Conservation (phyloP, 2,888 invertebrate species). For the Barypeithes pellucidus region DNA sequence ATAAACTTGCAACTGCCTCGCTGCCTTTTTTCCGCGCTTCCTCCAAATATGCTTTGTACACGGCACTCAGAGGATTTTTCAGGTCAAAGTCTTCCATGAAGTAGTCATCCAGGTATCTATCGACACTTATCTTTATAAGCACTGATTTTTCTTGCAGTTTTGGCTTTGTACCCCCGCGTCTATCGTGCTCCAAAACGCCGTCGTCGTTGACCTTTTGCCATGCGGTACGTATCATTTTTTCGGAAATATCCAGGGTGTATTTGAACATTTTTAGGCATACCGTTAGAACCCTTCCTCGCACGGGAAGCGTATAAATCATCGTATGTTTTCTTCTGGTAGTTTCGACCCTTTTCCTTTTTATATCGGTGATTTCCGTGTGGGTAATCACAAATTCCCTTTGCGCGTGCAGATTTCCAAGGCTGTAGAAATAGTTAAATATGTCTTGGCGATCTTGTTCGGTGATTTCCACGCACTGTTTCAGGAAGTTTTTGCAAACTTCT, state of each 20-base stretch:
- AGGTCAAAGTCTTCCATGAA: not conserved
- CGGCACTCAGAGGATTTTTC: not conserved
- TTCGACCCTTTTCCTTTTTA: slow-evolving; percentile 1
- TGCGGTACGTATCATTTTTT: slow-evolving; percentile 6
- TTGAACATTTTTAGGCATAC: slow-evolving; percentile 12
- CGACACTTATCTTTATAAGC: not conserved
- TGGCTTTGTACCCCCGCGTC: not conserved
- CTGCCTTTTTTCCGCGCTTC: not conserved
- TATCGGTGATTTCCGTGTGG: slow-evolving; percentile 1
- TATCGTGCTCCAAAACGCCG: not conserved
- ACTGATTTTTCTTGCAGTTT: not conserved
- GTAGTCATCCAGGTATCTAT: not conserved
- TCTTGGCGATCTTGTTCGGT: not conserved
- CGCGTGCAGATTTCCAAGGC: not conserved
- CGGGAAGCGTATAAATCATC: not conserved
- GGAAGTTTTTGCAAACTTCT: not conserved
- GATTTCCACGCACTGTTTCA: not conserved
- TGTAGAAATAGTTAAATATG: slow-evolving; percentile 3
- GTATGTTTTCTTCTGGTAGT: slow-evolving; percentile 3
- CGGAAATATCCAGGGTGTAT: not conserved
- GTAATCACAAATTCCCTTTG: not conserved
- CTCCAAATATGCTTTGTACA: not conserved
- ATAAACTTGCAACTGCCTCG: not conserved
- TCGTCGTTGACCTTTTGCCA: slow-evolving; percentile 13
- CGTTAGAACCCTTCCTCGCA: not conserved